Conservation (phyloP, 1,140 invertebrate species). For the Hyphantria cunea region DNA sequence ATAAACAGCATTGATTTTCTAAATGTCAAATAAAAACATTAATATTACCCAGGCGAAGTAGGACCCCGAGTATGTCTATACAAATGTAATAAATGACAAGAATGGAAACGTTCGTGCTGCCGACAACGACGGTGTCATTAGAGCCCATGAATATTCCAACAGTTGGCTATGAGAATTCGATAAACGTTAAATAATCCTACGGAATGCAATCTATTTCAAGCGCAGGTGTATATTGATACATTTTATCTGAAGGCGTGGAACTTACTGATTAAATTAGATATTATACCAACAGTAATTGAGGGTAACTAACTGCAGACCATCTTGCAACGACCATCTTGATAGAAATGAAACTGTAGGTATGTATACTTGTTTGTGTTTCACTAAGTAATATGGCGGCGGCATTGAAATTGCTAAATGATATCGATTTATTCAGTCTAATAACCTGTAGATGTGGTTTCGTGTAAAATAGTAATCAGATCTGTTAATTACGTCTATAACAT, state of each 20-base stretch:
- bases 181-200: slow-evolving; percentile 21
- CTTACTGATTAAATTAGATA: slow-evolving; percentile 16
- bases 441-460: slow-evolving; percentile 12
- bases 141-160: slow-evolving; percentile 22
- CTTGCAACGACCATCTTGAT: not conserved
- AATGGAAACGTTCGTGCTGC: slow-evolving; percentile 17
- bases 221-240: not conserved
- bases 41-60: slow-evolving; percentile 10
- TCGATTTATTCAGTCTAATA: slow-evolving; percentile 19
- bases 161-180: slow-evolving; percentile 17
- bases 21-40: slow-evolving; percentile 30
- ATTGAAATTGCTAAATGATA: slow-evolving; percentile 1
- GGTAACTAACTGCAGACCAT: slow-evolving; percentile 5
- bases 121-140: slow-evolving; percentile 11
- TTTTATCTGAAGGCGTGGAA: not conserved
- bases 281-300: slow-evolving; percentile 14
- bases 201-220: slow-evolving; percentile 15
- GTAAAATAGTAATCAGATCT: not conserved
- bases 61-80: slow-evolving; percentile 14
- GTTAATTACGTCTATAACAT: too few relatives aligned
- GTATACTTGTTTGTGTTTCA: slow-evolving; percentile 3
- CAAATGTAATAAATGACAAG: slow-evolving; percentile 24
- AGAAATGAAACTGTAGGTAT: not conserved
- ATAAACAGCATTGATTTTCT: slow-evolving; percentile 15
- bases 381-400: not conserved